Percentiles rank a stretch among this genome's conserved stretches.
Conservation (phyloP, 2,797 vertebrate genomes). For the Pangasius djambal region DNA sequence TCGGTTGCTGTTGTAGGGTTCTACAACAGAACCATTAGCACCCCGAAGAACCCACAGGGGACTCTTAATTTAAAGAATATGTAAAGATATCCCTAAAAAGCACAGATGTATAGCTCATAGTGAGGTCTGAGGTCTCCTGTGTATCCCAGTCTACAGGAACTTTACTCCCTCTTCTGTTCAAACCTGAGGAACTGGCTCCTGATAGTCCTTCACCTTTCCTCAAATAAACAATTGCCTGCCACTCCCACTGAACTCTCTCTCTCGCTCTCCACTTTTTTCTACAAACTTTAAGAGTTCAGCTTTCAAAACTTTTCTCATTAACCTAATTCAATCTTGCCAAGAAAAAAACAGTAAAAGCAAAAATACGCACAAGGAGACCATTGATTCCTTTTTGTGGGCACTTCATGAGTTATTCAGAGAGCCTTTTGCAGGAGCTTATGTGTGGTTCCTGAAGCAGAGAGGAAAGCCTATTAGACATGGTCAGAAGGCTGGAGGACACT, state of each 20-base stretch:
- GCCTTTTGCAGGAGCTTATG: constrained; percentile 49
- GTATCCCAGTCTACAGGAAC: background rate
- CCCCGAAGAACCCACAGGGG: background rate
- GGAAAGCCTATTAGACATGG: constrained; percentile 38
- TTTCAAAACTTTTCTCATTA: constrained; percentile 35
- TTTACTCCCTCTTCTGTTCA: background rate
- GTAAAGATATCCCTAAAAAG: background rate
- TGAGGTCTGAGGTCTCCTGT: constrained; percentile 9
- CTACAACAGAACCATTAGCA: background rate
- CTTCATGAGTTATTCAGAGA: constrained; percentile 54
- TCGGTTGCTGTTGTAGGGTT: too few species aligned
- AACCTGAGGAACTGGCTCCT: constrained; percentile 10
- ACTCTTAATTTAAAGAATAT: background rate
- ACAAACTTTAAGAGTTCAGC: background rate
- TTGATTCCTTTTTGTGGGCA: background rate
- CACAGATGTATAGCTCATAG: constrained; percentile 12
- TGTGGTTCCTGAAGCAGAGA: constrained; percentile 46
- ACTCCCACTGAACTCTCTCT: background rate
- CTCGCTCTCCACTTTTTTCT: background rate
- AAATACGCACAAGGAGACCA: constrained; percentile 35
- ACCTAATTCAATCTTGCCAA: constrained; percentile 47
- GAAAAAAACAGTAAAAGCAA: constrained; percentile 44
- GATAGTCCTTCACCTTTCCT: background rate
- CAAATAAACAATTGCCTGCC: constrained; percentile 30
- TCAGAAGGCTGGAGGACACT: background rate